Evolutionary conservation across 1,140 invertebrate species (phyloP).

Genomic region (Cotesia vestalis): DNA sequence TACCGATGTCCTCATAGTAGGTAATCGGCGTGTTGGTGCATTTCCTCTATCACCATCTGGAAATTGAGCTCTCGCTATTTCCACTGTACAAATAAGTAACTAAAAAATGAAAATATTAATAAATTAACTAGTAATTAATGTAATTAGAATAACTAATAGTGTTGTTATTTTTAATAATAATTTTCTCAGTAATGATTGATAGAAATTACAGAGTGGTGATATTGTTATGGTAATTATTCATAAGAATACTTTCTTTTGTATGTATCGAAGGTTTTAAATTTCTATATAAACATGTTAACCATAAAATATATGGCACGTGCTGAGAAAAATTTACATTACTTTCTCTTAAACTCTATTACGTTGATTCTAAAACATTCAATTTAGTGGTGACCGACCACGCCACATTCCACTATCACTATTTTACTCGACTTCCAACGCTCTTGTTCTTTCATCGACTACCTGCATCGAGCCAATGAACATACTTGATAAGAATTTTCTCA

Average conservation of each 20-base stretch:
- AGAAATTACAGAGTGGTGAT: no score
- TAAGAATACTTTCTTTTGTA: conserved; percentile 40
- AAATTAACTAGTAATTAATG: conserved; percentile 23
- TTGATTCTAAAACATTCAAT: conserved; percentile 32
- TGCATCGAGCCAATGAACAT: conserved; percentile 11
- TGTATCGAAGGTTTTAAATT: conserved; percentile 34
- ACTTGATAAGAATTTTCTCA: background rate
- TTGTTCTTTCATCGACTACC: background rate
- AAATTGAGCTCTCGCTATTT: conserved; percentile 46
- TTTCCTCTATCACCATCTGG: conserved; percentile 31
- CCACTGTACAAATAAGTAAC: conserved; percentile 48
- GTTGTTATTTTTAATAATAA: background rate
- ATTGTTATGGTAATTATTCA: conserved; percentile 13
- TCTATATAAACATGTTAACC: conserved; percentile 1
- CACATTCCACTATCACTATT: conserved; percentile 28
- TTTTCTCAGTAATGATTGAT: no score
- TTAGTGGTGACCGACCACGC: conserved; percentile 26
- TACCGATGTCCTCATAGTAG: conserved; percentile 21
- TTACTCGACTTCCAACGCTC: background rate
- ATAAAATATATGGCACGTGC: conserved; percentile 32
- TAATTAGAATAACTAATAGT: no score
- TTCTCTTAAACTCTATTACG: conserved; percentile 24
- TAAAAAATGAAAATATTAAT: conserved; percentile 41
- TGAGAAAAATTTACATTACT: conserved; percentile 39
- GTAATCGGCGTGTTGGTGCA: conserved; percentile 7